Conservation (phyloP, 2,113 vertebrate genomes). For the Fregetta grallaria region DNA sequence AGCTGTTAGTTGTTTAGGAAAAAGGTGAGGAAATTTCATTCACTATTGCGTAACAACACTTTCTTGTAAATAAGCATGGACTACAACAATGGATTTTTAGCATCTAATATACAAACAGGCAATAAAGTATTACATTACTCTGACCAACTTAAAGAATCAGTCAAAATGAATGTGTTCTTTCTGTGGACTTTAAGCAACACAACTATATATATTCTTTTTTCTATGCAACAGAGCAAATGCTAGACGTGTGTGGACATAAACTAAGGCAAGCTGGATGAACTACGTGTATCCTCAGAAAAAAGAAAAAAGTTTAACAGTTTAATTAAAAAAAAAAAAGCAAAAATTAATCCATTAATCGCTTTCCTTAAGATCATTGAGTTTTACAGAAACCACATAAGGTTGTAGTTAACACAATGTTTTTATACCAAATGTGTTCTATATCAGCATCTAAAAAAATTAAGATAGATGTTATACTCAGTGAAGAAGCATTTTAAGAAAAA, state of each 20-base stretch:
- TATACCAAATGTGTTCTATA: neutral
- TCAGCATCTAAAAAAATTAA: neutral
- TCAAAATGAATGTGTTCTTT: neutral
- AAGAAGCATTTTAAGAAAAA: neutral
- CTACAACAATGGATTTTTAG: constrained; percentile 1
- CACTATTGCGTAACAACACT: neutral
- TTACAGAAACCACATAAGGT: neutral
- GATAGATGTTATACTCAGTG: neutral
- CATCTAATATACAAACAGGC: neutral
- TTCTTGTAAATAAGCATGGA: too few relatives aligned
- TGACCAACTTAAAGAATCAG: neutral
- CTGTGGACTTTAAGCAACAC: neutral
- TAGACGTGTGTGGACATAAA: neutral
- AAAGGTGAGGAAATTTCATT: neutral
- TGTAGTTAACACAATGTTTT: neutral
- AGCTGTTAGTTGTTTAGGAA: neutral
- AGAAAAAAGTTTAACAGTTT: neutral
- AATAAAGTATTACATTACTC: neutral
- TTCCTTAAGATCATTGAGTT: neutral
- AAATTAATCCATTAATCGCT: neutral
- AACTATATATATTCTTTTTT: neutral
- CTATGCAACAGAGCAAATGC: neutral
- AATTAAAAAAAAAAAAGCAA: neutral
- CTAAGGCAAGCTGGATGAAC: neutral
- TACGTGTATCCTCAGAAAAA: neutral